These are phyloP conservation scores for Acanthosepion pharaonis DNA, from an alignment of 2,888 invertebrate genomes.

Conservation along the genomic window DNA sequence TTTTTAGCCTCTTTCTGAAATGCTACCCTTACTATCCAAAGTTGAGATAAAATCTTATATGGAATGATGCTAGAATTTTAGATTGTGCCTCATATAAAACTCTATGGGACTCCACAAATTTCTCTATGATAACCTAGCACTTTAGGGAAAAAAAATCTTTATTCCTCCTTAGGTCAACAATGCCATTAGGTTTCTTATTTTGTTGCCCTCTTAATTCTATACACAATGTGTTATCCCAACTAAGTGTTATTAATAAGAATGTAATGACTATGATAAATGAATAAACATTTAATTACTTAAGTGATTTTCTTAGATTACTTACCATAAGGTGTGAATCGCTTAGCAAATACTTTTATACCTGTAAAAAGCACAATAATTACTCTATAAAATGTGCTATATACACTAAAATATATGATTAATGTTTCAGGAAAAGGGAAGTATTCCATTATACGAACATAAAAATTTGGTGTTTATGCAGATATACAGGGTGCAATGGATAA, in stretches of 20 bases:
- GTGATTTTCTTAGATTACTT: neutral
- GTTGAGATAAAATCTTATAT: neutral
- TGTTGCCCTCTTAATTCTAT: neutral
- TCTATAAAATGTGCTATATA: no score
- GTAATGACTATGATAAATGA: neutral
- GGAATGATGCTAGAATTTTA: neutral
- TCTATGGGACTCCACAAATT: neutral
- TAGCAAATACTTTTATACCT: neutral
- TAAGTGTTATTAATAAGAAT: neutral
- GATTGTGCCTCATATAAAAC: slow-evolving; percentile 33
- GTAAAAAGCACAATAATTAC: neutral
- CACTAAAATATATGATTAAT: no score
- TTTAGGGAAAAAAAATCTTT: no score
- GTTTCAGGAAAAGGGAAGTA: no score
- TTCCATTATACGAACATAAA: no score
- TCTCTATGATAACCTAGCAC: neutral
- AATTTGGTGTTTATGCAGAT: no score
- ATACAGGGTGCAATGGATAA: no score
- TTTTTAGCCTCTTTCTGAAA: neutral
- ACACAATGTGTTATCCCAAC: neutral
- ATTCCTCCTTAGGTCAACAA: neutral
- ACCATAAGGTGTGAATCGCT: slow-evolving; percentile 17
- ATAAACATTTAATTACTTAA: neutral
- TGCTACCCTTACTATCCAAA: neutral
- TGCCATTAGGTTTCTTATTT: neutral